Evolutionary conservation across 2,888 invertebrate species (phyloP).

Genomic region (Acanthoscelides obtectus): DNA sequence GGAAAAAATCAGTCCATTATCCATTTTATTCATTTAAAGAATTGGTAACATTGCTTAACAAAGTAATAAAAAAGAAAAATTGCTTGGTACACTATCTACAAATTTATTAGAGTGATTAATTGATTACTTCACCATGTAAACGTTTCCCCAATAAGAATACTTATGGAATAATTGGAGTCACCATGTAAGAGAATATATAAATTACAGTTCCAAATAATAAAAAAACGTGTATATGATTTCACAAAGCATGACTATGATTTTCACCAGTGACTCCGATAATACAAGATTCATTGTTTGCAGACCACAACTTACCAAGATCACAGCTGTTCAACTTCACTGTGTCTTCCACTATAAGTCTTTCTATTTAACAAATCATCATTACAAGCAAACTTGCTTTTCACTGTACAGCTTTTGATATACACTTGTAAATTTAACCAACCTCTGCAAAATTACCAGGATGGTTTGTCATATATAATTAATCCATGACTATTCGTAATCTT

Average conservation of each 20-base stretch:
- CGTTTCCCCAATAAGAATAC: background rate
- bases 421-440: background rate
- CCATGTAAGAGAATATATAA: no score
- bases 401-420: background rate
- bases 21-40: constrained; percentile 11
- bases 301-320: background rate
- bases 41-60: constrained; percentile 11
- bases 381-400: background rate
- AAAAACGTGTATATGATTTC: no score
- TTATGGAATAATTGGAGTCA: background rate
- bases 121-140: background rate
- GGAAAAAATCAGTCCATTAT: constrained; percentile 17
- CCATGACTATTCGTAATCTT: background rate
- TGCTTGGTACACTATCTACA: background rate
- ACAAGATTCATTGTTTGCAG: background rate
- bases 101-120: background rate
- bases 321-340: background rate
- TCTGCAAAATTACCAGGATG: background rate
- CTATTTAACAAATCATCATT: background rate
- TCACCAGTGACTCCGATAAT: background rate
- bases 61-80: background rate
- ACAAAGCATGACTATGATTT: background rate
- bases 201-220: no score
- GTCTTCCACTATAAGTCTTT: background rate
- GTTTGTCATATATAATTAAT: background rate